Conservation (phyloP, 2,113 vertebrate species). For the Phaethon lepturus region DNA sequence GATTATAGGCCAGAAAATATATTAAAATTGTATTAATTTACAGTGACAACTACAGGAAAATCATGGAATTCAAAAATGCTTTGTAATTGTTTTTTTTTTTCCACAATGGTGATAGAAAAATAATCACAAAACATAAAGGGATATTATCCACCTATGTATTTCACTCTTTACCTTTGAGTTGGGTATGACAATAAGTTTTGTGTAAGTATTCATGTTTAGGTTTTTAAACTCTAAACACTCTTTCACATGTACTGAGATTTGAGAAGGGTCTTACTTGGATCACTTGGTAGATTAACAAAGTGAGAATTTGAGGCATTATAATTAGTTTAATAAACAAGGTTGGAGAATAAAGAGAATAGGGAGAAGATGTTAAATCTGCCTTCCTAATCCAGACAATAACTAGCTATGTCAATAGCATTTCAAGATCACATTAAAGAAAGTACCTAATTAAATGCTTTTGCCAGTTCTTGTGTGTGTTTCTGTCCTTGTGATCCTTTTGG, state of each 20-base stretch:
- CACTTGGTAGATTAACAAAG: background rate
- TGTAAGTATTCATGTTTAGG: background rate
- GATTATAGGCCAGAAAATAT: background rate
- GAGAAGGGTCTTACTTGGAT: background rate
- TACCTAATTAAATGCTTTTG: background rate
- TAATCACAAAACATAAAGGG: background rate
- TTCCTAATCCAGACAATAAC: background rate
- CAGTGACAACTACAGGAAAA: background rate
- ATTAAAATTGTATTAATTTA: background rate
- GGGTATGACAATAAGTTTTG: background rate
- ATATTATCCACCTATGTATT: background rate
- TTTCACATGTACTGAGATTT: background rate
- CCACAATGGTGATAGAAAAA: background rate
- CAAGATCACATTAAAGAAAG: background rate
- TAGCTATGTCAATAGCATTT: background rate
- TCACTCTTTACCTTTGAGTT: background rate
- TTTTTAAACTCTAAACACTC: background rate
- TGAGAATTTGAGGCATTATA: background rate
- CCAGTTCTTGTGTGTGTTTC: background rate
- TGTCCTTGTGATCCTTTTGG: background rate
- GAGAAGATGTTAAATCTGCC: background rate
- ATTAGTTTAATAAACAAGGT: background rate
- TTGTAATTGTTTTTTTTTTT: background rate
- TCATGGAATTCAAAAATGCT: background rate
- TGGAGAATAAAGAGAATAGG: background rate